phyloP scores from a whole-genome alignment of 2,888 invertebrate genomes.

The Automeris io region DNA sequence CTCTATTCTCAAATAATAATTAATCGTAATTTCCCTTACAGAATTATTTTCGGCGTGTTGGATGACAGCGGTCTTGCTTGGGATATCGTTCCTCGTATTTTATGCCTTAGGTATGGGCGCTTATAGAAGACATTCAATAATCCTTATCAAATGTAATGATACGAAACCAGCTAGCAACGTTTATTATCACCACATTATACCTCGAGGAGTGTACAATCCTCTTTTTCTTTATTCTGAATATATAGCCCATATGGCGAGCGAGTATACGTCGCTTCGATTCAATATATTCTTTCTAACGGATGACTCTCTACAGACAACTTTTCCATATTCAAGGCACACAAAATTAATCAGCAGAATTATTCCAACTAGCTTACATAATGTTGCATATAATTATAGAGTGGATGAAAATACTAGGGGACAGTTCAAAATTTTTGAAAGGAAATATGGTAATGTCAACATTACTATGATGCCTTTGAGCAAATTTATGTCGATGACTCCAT shows the following conservation, averaged over 20 bases:
- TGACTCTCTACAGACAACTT: conserved; percentile 32
- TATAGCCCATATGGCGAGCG: conserved; percentile 40
- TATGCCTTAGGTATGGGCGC: conserved; percentile 49
- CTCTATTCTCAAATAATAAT: too few relatives aligned
- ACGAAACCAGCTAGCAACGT: conserved; percentile 45
- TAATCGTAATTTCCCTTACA: conserved; percentile 25
- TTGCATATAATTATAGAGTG: conserved; percentile 19
- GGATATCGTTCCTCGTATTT: conserved; percentile 52
- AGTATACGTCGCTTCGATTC: conserved; percentile 45
- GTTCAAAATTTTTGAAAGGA: conserved; percentile 38
- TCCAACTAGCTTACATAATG: conserved; percentile 21
- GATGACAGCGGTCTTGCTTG: conserved; percentile 55
- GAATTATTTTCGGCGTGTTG: conserved; percentile 60
- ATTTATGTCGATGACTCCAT: conserved; percentile 67
- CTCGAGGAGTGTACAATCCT: conserved; percentile 31
- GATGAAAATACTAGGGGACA: conserved; percentile 34
- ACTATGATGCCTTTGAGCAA: conserved; percentile 49
- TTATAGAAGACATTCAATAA: conserved; percentile 38
- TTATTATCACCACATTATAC: conserved; percentile 47
- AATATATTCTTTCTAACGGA: conserved; percentile 55
- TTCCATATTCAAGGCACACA: conserved; percentile 26
- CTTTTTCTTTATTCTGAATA: conserved; percentile 43
- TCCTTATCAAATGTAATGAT: conserved; percentile 40
- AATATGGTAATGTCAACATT: conserved; percentile 58
- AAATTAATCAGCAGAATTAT: conserved; percentile 37